Base-by-base conservation (phyloP, 2,888 invertebrate species). In the Hypomecis punctinalis region DNA sequence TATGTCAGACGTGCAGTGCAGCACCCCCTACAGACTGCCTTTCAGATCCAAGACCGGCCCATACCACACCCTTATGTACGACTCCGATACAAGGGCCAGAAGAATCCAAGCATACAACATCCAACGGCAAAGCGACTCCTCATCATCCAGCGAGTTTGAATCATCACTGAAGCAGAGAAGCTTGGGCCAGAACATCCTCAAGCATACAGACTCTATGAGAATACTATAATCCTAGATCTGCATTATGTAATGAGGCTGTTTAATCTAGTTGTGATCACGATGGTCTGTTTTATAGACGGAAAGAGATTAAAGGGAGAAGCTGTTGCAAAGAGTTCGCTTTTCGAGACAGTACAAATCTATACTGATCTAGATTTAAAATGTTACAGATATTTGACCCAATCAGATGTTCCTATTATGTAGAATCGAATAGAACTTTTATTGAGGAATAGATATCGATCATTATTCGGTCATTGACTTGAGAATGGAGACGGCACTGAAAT, bases 1-100 rank as follows among this genome's bases (percentile, higher is more conserved):
- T 0, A 93, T 93, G 93, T 93, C 93, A 0, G 93, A 93, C 63
- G 93, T 93, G 7, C 92, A 92, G 56, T 88, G 83, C 83, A 92
- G 92, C 71, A 91, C 92, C 0, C 92, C 92, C 0, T 90, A 87
- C 78, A 82, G 88, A 61, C 76, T 90, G 36, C 82, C 85, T 1
- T 89, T 86, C 78, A 82, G 89, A 62, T 84, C 88, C 0, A 81
- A 87, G 64, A 82, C 83, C 51, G 87, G 87, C 6, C 84, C 86
- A 69, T 84, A 83, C 46, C 85, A 86, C 59, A 86, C 86, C 39
- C 82, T 92, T 5, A 84, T 84, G 69, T 92, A 92, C 67, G 92
- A 93, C 74, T 92, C 91, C 0, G 93, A 93, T 72, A 89, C 91
- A 5, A 79, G 90, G 60, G 81, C 86, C 5, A 83, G 85, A 67